Conservation (phyloP, 1,140 invertebrate species). For the Holcopasites calliopsidis region DNA sequence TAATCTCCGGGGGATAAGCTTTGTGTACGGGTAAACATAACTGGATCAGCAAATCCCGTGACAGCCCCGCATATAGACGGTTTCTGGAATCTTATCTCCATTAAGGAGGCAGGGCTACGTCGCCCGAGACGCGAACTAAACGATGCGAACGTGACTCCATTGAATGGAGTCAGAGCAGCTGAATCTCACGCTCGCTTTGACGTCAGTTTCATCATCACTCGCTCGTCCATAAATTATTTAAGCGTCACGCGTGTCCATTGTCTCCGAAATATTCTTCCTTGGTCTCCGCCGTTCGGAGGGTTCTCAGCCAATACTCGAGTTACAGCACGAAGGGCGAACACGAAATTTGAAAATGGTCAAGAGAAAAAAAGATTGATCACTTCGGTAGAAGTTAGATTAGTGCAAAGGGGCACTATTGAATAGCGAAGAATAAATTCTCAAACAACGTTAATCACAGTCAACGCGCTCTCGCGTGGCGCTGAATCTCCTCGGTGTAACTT, state of each 20-base stretch:
- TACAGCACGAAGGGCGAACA: neutral
- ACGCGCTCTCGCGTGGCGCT: neutral
- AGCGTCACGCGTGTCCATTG: neutral
- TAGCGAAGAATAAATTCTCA: neutral
- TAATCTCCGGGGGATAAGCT: constrained; percentile 30
- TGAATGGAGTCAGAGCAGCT: neutral
- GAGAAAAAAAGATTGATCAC: neutral
- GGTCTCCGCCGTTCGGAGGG: too few relatives aligned
- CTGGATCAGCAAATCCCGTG: constrained; percentile 25
- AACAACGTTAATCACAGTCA: constrained; percentile 1
- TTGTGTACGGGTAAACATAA: constrained; percentile 45
- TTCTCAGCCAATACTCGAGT: too few relatives aligned
- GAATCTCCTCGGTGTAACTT: constrained; percentile 19
- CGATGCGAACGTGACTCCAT: constrained; percentile 36
- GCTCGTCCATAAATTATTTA: constrained; percentile 14
- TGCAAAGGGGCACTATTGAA: neutral
- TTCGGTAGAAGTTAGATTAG: neutral
- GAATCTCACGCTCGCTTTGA: constrained; percentile 1
- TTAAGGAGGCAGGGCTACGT: constrained; percentile 18
- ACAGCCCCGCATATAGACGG: constrained; percentile 1
- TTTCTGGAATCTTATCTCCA: constrained; percentile 40
- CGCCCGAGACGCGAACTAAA: constrained; percentile 21
- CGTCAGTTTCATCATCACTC: neutral
- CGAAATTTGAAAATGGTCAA: neutral
- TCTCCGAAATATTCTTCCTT: too few relatives aligned